phyloP scores from a whole-genome alignment of 2,797 vertebrate species.

The Microchirus variegatus region DNA sequence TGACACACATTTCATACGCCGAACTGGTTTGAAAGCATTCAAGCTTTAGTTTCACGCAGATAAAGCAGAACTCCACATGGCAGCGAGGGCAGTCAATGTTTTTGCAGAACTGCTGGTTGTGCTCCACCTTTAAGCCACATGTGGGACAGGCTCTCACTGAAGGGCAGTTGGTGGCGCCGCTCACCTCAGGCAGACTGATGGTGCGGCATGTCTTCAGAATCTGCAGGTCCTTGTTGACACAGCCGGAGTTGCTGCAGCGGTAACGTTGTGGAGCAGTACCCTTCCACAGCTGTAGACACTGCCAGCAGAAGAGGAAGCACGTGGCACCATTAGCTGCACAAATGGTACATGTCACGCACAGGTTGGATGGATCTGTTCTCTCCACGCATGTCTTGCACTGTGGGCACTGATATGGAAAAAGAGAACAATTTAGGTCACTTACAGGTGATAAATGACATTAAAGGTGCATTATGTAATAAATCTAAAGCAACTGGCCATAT shows the following conservation, averaged over 20 bases:
- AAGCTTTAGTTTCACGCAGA: conserved; percentile 59
- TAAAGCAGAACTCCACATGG: conserved; percentile 54
- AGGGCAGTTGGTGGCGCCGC: conserved; percentile 44
- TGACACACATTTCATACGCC: not conserved
- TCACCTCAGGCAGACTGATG: conserved; percentile 31
- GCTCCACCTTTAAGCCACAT: conserved; percentile 60
- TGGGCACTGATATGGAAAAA: conserved; percentile 51
- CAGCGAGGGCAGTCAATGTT: conserved; percentile 53
- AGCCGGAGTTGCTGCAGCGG: conserved; percentile 39
- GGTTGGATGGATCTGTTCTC: conserved; percentile 46
- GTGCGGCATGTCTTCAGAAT: conserved; percentile 32
- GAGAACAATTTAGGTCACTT: too few relatives aligned
- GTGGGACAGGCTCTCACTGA: conserved; percentile 60
- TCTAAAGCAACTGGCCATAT: too few relatives aligned
- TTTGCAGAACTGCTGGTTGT: conserved; percentile 46
- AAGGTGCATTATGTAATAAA: too few relatives aligned
- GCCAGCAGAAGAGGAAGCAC: conserved; percentile 67
- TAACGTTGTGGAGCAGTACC: conserved; percentile 21
- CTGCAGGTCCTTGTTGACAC: conserved; percentile 45
- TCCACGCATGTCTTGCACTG: conserved; percentile 51
- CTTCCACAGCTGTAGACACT: conserved; percentile 63
- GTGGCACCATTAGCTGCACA: conserved; percentile 32
- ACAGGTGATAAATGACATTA: too few relatives aligned
- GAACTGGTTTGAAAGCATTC: conserved; percentile 32
- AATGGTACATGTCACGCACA: conserved; percentile 60